A percentile compares a stretch with the other conserved stretches of the same genome.
Conservation (phyloP, 35 echinoderm and acorn worm species). For the Ptychodera flava region DNA sequence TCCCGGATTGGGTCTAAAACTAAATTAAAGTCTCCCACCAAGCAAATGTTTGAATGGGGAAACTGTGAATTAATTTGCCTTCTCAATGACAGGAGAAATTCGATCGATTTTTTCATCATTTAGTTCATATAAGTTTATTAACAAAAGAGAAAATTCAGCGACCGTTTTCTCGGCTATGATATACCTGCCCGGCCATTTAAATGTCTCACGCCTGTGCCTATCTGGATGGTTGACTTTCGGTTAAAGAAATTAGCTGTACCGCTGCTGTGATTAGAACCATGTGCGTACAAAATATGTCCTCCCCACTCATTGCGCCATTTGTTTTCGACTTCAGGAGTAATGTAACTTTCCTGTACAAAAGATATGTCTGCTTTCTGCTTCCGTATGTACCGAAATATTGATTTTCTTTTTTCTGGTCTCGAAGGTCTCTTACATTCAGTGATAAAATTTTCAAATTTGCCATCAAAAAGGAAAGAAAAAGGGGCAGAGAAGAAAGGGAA, state of each 20-base stretch:
- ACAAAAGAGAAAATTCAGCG: not conserved
- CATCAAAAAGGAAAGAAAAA: not conserved
- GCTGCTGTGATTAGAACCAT: not conserved
- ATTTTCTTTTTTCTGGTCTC: not conserved
- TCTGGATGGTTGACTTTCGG: not conserved
- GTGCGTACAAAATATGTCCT: not conserved
- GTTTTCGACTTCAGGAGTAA: not conserved
- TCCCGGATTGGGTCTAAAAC: not conserved
- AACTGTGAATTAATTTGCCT: not conserved
- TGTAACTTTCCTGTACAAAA: not conserved
- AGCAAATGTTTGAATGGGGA: not conserved
- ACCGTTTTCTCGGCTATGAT: not conserved
- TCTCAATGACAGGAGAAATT: not conserved
- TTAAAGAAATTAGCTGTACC: not conserved
- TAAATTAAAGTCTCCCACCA: not conserved
- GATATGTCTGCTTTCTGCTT: not conserved
- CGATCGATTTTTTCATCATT: not conserved
- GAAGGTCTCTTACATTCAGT: not conserved
- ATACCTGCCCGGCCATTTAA: not conserved
- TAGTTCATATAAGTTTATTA: not conserved
- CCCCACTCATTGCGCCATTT: not conserved
- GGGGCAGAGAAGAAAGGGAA: no score
- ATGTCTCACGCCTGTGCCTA: not conserved
- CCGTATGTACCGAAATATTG: not conserved
- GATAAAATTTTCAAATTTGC: not conserved